Base-by-base conservation (phyloP, 2,797 vertebrate species). In the Holocentrus rufus region DNA sequence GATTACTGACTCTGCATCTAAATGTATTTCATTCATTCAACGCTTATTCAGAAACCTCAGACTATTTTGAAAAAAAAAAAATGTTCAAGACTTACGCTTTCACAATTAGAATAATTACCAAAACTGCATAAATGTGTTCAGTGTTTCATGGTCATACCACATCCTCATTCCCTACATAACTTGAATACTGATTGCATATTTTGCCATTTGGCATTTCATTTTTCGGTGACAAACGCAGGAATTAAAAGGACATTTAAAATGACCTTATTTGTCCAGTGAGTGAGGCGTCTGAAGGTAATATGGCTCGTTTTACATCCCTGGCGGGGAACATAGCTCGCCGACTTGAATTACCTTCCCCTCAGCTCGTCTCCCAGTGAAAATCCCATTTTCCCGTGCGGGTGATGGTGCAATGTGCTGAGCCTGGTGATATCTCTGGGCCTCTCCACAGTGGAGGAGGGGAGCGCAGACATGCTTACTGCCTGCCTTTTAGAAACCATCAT, bases 361-460 rank as follows among this genome's bases (percentile, higher is more conserved):
- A 93, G 93, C 93, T 93, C 72, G 79, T 93, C 92, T 92, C 86
- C 79, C 64, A 59, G 85, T 88, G 87, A 93, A 94, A 93, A 93
- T 92, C 90, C 90, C 91, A 90, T 93, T 93, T 93, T 93, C 91
- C 90, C 89, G 89, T 92, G 89, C 88, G 65, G 25, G 89, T 81
- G 86, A 87, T 90, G 88, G 90, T 85, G 86, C 92, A 93, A 93
- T 93, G 89, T 95, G 94, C 93, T 94, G 93, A 94, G 91, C 88
- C 86, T 59, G 88, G 90, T 91, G 90, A 93, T 94, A 93, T 92
- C 88, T 90, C 89, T 85, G 88, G 81, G 85, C 90, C 87, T 81
- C 84, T 80, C 79, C 75, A 77, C 74, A 23, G 79, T 77, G 83
- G 89, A 88, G 90, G 90, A 89, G 90, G 88, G 89, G 82, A 82